phyloP scores from a whole-genome alignment of 37 sponge, comb jelly and placozoan genomes.

The Diacarnus erythraeanus region DNA sequence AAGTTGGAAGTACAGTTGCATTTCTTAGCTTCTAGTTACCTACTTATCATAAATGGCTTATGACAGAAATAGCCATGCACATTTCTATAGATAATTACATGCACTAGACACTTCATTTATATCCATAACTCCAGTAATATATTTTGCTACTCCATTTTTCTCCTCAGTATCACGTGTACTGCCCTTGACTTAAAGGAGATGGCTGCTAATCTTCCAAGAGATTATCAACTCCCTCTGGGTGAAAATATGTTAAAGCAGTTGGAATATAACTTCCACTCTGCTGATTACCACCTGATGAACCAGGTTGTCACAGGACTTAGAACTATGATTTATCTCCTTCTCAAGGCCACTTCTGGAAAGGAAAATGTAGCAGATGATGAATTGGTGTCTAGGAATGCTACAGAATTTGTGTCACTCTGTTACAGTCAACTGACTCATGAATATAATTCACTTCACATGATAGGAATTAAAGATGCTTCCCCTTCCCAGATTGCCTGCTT shows the following conservation, averaged over 20 bases:
- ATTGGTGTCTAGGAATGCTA: slow-evolving; percentile 6
- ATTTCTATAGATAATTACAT: too few species aligned
- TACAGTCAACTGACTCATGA: slow-evolving; percentile 38
- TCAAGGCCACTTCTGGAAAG: slow-evolving; percentile 32
- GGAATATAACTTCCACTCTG: slow-evolving; percentile 75
- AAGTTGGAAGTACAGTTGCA: too few species aligned
- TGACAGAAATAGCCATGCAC: too few species aligned
- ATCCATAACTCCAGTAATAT: neutral
- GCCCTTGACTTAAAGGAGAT: slow-evolving; percentile 27
- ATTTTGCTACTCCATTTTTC: neutral
- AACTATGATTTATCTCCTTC: slow-evolving; percentile 51
- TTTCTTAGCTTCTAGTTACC: too few species aligned
- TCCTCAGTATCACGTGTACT: slow-evolving; percentile 24
- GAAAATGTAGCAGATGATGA: neutral
- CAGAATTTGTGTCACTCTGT: slow-evolving; percentile 16
- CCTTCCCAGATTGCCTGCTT: slow-evolving; percentile 51
- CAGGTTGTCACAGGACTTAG: slow-evolving; percentile 62
- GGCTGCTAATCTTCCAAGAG: slow-evolving; percentile 9
- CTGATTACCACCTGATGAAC: slow-evolving; percentile 50
- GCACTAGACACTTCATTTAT: too few species aligned
- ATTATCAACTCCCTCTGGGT: slow-evolving; percentile 18
- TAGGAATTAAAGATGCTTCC: slow-evolving; percentile 14
- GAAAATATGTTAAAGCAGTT: slow-evolving; percentile 38
- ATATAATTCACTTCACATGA: slow-evolving; percentile 1
- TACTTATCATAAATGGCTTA: too few species aligned